Conservation (phyloP, 2,797 vertebrate species). For the Hypotaenidia okinawae region DNA sequence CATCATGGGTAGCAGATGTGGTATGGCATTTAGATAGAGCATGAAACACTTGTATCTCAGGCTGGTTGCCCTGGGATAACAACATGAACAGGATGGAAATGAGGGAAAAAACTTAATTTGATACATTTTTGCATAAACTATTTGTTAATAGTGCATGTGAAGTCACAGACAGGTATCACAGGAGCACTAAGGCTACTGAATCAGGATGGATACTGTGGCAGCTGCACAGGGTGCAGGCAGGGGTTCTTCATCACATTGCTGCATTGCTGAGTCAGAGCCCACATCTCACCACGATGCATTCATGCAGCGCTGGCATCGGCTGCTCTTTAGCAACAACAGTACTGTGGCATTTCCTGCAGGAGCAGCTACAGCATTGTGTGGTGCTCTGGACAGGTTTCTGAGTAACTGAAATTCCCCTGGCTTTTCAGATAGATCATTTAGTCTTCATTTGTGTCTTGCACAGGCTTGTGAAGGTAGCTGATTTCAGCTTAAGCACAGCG, state of each 20-base stretch:
- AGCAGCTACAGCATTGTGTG: background rate
- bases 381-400: background rate
- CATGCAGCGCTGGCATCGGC: fast-evolving
- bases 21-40: background rate
- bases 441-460: background rate
- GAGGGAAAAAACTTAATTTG: background rate
- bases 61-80: background rate
- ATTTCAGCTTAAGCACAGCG: background rate
- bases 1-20: background rate
- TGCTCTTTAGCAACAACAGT: background rate
- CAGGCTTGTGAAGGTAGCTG: background rate
- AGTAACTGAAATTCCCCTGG: background rate
- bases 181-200: background rate
- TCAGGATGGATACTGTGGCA: fast-evolving
- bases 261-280: conserved; percentile 1
- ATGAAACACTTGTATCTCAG: background rate
- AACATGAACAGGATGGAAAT: background rate
- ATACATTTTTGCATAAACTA: background rate
- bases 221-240: background rate
- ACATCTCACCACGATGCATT: fast-evolving
- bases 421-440: background rate
- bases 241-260: background rate
- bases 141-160: background rate
- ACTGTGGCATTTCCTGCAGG: background rate
- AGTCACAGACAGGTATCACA: background rate